Evolutionary conservation across 2,797 vertebrate genomes (phyloP).

Genomic region (Sebastes trivittatus): DNA sequence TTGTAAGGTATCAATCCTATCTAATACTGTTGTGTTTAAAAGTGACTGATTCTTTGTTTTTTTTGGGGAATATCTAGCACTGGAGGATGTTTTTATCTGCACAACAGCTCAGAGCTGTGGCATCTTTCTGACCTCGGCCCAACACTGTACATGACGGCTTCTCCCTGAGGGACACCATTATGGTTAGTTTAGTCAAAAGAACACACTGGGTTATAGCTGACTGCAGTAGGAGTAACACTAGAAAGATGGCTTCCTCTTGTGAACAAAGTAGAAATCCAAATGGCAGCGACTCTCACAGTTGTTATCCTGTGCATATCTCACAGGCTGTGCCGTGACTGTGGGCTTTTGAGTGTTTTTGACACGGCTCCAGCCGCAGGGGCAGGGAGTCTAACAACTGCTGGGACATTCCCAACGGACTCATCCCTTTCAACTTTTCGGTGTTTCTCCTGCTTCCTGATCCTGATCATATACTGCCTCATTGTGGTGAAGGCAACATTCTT

Average conservation of each 20-base stretch:
- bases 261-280: constrained; percentile 49
- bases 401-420: constrained; percentile 73
- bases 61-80: constrained; percentile 15
- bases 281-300: constrained; percentile 62
- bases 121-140: constrained; percentile 40
- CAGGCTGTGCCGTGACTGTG: constrained; percentile 47
- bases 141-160: constrained; percentile 39
- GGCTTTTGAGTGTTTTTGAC: constrained; percentile 68
- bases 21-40: not conserved
- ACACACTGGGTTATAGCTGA: constrained; percentile 34
- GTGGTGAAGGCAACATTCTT: constrained; percentile 83
- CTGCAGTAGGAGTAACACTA: constrained; percentile 34
- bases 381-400: constrained; percentile 70
- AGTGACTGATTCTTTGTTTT: constrained; percentile 15
- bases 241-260: constrained; percentile 45
- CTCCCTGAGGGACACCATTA: constrained; percentile 45
- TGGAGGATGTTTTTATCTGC: constrained; percentile 21
- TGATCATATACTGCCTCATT: constrained; percentile 89
- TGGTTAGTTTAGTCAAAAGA: constrained; percentile 49
- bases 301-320: constrained; percentile 60
- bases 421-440: constrained; percentile 70
- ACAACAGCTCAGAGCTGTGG: constrained; percentile 31
- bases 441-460: constrained; percentile 73
- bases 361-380: constrained; percentile 64
- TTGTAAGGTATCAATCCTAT: not conserved